Conservation (phyloP, 2,113 vertebrate species). For the Telmatochromis bifrenatus region DNA sequence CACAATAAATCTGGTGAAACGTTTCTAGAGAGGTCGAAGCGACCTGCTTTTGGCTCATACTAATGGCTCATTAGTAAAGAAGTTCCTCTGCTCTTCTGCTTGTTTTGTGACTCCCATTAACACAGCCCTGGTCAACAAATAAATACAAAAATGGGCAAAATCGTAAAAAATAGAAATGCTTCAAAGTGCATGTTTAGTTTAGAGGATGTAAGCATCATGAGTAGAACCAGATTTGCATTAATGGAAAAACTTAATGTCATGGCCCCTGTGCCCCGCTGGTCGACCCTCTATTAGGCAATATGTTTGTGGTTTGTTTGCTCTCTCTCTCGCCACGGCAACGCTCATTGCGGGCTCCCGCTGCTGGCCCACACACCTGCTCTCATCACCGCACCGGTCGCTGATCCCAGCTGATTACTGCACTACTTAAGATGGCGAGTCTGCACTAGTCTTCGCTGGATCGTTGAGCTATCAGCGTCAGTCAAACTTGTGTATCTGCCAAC, state of each 20-base stretch:
- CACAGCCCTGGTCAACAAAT: background rate
- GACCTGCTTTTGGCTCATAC: background rate
- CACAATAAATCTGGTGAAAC: background rate
- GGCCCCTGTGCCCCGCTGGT: no score
- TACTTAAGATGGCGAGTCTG: no score
- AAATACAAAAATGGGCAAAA: background rate
- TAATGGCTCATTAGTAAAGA: background rate
- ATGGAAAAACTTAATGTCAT: background rate
- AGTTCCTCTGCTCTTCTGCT: background rate
- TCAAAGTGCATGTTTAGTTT: background rate
- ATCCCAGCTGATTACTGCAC: no score
- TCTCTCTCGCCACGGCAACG: no score
- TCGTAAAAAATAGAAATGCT: fast-evolving
- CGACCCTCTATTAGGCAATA: no score
- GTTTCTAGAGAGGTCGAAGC: background rate
- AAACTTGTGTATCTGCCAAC: no score
- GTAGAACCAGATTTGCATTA: background rate
- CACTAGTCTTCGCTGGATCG: no score
- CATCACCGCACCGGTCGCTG: no score
- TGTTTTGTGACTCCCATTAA: background rate
- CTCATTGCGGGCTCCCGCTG: no score
- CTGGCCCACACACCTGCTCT: no score
- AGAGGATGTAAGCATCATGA: background rate
- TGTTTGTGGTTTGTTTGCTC: no score
- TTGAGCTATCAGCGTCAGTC: no score